phyloP scores from a whole-genome alignment of 37 sponge, comb jelly and placozoan species.

The Aphrocallistes beatrix region DNA sequence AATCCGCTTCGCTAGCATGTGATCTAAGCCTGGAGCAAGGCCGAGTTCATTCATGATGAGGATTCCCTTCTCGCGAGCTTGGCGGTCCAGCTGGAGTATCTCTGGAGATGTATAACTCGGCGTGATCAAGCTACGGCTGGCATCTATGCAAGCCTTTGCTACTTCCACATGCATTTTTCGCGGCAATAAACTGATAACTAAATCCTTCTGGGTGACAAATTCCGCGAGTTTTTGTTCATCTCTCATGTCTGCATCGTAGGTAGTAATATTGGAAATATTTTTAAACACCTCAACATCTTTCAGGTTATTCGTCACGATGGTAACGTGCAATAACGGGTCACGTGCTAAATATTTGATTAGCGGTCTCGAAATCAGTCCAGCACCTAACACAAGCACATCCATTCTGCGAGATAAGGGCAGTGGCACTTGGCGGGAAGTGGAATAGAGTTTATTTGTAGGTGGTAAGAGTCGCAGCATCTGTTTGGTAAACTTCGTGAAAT shows the following conservation, averaged over 20 bases:
- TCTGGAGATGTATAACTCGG: conserved; percentile 33
- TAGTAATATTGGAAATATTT: not conserved
- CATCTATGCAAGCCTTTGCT: conserved; percentile 34
- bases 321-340: conserved; percentile 21
- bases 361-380: conserved; percentile 36
- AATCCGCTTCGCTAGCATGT: conserved; percentile 33
- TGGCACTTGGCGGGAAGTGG: not conserved
- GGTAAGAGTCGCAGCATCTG: no score
- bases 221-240: not conserved
- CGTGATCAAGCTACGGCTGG: conserved; percentile 28
- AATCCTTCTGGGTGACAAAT: not conserved
- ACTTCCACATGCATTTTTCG: conserved; percentile 24
- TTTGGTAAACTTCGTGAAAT: no score
- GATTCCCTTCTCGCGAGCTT: conserved; percentile 25
- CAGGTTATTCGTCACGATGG: conserved; percentile 21
- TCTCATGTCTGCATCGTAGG: not conserved
- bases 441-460: no score
- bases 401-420: not conserved
- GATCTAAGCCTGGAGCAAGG: conserved; percentile 50
- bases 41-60: conserved; percentile 41
- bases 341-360: conserved; percentile 41
- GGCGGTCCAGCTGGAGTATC: not conserved
- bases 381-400: conserved; percentile 34
- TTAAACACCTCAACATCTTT: not conserved
- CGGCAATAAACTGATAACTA: conserved; percentile 36